phyloP scores from a whole-genome alignment of 1,140 invertebrate genomes.

The Aphidius gifuensis region DNA sequence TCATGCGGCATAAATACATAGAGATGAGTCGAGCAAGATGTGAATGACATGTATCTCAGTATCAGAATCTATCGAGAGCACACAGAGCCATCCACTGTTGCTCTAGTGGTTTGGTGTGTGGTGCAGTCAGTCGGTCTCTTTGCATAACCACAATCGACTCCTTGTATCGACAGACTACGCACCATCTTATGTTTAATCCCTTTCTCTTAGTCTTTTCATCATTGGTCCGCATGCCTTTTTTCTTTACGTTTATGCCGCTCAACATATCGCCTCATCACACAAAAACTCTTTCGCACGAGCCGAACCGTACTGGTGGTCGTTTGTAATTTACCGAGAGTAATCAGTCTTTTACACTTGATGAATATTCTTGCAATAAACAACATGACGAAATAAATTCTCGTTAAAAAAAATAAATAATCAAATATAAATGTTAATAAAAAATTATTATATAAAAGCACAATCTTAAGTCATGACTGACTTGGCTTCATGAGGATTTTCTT shows the following conservation, averaged over 20 bases:
- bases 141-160: slow-evolving; percentile 44
- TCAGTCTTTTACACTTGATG: background rate
- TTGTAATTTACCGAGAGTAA: background rate
- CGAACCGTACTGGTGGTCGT: slow-evolving; percentile 6
- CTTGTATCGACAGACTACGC: slow-evolving; percentile 49
- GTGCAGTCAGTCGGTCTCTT: slow-evolving; percentile 42
- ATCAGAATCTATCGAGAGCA: slow-evolving; percentile 53
- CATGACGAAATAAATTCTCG: no score
- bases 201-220: background rate
- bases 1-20: slow-evolving; percentile 22
- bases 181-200: slow-evolving; percentile 6
- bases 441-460: no score
- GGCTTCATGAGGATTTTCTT: no score
- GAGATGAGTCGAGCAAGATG: slow-evolving; percentile 37
- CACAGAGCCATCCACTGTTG: slow-evolving; percentile 43
- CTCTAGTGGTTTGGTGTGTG: slow-evolving; percentile 19
- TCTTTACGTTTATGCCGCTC: slow-evolving; percentile 46
- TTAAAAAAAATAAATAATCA: background rate
- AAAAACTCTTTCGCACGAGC: slow-evolving; percentile 21
- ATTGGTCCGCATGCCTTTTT: slow-evolving; percentile 16
- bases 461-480: no score
- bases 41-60: slow-evolving; percentile 44
- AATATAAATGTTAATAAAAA: no score
- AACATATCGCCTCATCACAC: slow-evolving; percentile 47
- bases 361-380: no score